Percentiles rank a stretch among this genome's conserved stretches.
These are phyloP conservation scores for Nomada ferruginata DNA, from an alignment of 2,888 invertebrate species.

Conservation along the genomic window DNA sequence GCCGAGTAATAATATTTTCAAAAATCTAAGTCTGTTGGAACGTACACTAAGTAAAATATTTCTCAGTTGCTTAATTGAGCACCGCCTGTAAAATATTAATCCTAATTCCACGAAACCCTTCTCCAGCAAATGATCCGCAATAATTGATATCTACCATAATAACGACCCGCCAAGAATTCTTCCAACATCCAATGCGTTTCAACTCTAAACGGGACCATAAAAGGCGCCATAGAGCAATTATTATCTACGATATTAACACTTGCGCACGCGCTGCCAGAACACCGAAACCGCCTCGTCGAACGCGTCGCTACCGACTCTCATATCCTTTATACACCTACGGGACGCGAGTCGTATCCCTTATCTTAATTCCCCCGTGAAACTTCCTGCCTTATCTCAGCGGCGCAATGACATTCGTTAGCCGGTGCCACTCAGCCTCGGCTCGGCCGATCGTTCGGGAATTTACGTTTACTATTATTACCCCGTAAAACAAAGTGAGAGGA, in stretches of 20 bases:
- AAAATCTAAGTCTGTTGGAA: too few species aligned
- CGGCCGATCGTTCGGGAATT: slow-evolving; percentile 50
- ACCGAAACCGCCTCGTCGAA: slow-evolving; percentile 54
- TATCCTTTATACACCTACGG: slow-evolving; percentile 61
- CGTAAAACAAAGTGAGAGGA: slow-evolving; percentile 59
- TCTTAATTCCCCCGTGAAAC: slow-evolving; percentile 68
- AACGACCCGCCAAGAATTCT: slow-evolving; percentile 3
- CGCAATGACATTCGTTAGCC: slow-evolving; percentile 60
- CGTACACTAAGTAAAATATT: too few species aligned
- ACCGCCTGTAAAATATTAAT: too few species aligned
- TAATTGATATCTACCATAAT: background rate
- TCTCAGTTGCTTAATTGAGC: too few species aligned
- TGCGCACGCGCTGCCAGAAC: slow-evolving; percentile 26
- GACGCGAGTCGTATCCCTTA: slow-evolving; percentile 61
- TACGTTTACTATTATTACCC: slow-evolving; percentile 67
- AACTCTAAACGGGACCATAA: slow-evolving; percentile 12
- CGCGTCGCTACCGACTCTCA: slow-evolving; percentile 65
- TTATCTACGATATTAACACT: slow-evolving; percentile 54
- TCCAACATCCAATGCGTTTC: background rate
- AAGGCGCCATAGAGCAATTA: slow-evolving; percentile 43
- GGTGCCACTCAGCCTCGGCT: slow-evolving; percentile 53
- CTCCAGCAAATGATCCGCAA: too few species aligned
- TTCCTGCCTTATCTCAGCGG: slow-evolving; percentile 51
- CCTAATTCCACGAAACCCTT: too few species aligned
- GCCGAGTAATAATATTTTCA: too few species aligned